Base-by-base conservation (phyloP, 2,888 invertebrate genomes). In the Mycalesis mineus region DNA sequence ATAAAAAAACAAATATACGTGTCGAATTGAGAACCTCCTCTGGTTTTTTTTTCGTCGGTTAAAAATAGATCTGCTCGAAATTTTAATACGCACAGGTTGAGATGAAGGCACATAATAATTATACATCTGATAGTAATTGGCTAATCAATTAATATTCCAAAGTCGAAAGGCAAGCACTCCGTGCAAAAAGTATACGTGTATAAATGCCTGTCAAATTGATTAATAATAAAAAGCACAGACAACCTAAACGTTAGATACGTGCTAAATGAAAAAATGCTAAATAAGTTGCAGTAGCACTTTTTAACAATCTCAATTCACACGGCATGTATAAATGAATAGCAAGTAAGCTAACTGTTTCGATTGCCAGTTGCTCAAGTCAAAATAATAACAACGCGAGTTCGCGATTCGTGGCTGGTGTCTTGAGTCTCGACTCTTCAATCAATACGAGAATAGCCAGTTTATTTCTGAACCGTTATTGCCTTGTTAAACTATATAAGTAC, bases 401-500 rank as follows among this genome's bases (percentile, higher is more conserved):
- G 50, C 53, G 51, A 57, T 51, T 54, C 47, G 41, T 47, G 41
- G 47, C 48, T 29, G 50, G 37, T 36, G 36, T 36, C 36, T 36
- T 11, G 15, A 9, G 31, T 33, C 47, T 33, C 15, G 31, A 47
- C 58, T 54, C 61, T 57, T 60, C 63, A 60, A 62, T 65, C 61
- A 61, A 64, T 61, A 65, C 56, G 53, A 37, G 39, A 54, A 55
- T 51, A 59, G 58, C 53, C 58, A 64, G 62, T 61, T 65, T 63
- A 61, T 62, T 62, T 60, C 60, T 62, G 57, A 62, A 64, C 64
- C 64, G 68, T 67, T 67, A 70, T 69, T 68, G 67, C 65, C 65
- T 69, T 67, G 68, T 70, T 66, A 66, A 65, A 65, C 65, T 64
- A 65, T 61, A 68, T 62, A 68, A 60, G 60, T 62, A 59, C 57